A percentile compares a stretch with the other conserved stretches of the same genome.
Evolutionary conservation across 2,797 vertebrate genomes (phyloP).

Genomic region (Molossus molossus): DNA sequence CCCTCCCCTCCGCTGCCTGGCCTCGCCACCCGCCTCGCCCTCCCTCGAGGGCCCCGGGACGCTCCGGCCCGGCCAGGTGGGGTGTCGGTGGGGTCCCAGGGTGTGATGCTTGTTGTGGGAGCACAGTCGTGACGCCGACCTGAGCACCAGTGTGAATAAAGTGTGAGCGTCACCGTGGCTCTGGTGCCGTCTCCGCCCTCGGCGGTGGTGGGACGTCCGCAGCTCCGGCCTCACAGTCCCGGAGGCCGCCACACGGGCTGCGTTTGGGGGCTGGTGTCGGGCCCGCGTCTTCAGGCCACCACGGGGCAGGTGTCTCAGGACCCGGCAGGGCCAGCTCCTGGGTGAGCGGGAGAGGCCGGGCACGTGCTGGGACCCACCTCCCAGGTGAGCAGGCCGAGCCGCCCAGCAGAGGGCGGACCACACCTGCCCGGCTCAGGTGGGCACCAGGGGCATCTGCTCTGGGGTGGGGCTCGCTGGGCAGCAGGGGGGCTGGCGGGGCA

Average conservation of each 20-base stretch:
- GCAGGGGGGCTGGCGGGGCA: too few species aligned
- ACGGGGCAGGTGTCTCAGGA: too few species aligned
- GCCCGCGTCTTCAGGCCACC: neutral
- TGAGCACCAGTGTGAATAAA: neutral
- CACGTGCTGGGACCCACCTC: neutral
- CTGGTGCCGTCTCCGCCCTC: neutral
- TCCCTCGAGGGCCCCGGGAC: neutral
- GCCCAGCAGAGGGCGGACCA: too few species aligned
- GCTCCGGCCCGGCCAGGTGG: neutral
- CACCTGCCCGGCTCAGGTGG: too few species aligned
- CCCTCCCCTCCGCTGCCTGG: neutral
- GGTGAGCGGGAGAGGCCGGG: neutral
- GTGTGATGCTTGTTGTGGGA: neutral
- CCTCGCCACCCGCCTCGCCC: neutral
- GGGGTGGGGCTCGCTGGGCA: too few species aligned
- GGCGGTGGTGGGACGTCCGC: neutral
- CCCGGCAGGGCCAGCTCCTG: too few species aligned
- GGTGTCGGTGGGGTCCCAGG: neutral
- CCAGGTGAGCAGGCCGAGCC: neutral
- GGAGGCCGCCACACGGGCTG: neutral
- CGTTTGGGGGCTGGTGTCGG: neutral
- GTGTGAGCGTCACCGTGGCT: neutral
- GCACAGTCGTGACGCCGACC: neutral
- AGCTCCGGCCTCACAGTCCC: neutral
- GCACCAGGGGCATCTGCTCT: too few species aligned